Base-by-base conservation (phyloP, 1,140 invertebrate species). In the Halyomorpha halys region DNA sequence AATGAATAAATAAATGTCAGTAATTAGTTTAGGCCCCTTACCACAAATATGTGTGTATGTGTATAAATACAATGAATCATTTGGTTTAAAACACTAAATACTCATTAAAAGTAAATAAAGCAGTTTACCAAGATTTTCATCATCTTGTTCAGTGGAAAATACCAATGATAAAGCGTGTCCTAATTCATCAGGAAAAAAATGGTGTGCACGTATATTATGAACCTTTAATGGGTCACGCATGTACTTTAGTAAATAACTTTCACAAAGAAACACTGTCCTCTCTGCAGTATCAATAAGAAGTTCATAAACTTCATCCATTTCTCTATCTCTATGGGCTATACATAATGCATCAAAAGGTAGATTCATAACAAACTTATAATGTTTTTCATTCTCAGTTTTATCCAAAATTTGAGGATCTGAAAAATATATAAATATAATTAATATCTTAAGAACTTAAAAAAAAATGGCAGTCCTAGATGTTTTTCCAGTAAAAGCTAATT, bases 311-410 rank as follows among this genome's bases (percentile, higher is more conserved):
- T 45, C 44, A 27, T 62, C 27, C 16, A 51, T 16, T 14, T n/a
- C 16, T 27, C 61, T 34, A 5, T 23, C 15, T 23, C 47, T 62
- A n/a, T 62, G n/a, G 25, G 44, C 44, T 15, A 62, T 16, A 27
- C 61, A 62, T 4, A 62, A 19, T 3, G 44, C 61, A 49, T 62
- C 61, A n/a, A 62, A 25, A 21, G 61, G 21, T 59, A 59, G 15
- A 8, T 25, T 59, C 18, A 59, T 27, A 27, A 23, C 25, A 18
- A 59, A 34, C 15, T 59, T 59, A 23, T 34, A 27, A 59, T 18
- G 23, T 9, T 34, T 59, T 23, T 59, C 54, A 49, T 6, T 39
- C 34, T 39, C 34, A 13, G 6, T 39, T 39, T 39, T 39, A 39
- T 39, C 34, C 34, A 39, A 39, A 39, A 39, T 39, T 13, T 39